Base-by-base conservation (phyloP, 2,113 vertebrate genomes). In the Nesogale talazaci region DNA sequence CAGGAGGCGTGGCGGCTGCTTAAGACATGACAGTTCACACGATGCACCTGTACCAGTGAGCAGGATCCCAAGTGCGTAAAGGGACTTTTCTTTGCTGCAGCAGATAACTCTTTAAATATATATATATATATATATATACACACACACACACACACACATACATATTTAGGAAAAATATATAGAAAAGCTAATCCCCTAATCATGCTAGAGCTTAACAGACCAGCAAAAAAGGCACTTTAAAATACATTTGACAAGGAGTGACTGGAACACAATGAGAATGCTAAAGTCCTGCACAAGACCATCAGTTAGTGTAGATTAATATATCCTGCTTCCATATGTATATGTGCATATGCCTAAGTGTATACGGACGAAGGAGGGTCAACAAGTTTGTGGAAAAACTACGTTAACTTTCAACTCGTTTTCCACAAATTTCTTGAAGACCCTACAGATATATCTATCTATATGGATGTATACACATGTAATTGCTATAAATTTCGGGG, bases 191-290 rank as follows among this genome's bases (percentile, higher is more conserved):
- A 86, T 52, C 38, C 57, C 29, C 36, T 59, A 84, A 63, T 84
- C 59, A 88, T 57, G 72, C 82, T 76, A 86, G 76, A 92, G 84
- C 74, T 89, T 36, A 92, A 88, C 31, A 95, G 82, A 94, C 67
- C 88, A 93, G 89, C 42, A 92, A 95, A 93, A 95, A 92, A 95
- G 92, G 93, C 96, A 94, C 90, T 90, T 97, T 84, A 95, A 94
- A 94, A 92, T 52, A 88, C 88, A 77, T 84, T 78, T 92, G 93
- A 86, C 76, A 91, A 88, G 61, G 59, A 95, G 63, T 90, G 85
- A 95, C 31, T 93, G 78, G 86, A 94, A 93, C 70, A 74, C 89
- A 83, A 42, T 46, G 12, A 93, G 76, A 93, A 70, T 93, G 63
- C 63, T 93, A 88, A 52, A 52, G 34, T 88, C 46, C 40, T 80